Evolutionary conservation across 1,140 invertebrate genomes (phyloP).

Genomic region (Sminthurides bifidus): DNA sequence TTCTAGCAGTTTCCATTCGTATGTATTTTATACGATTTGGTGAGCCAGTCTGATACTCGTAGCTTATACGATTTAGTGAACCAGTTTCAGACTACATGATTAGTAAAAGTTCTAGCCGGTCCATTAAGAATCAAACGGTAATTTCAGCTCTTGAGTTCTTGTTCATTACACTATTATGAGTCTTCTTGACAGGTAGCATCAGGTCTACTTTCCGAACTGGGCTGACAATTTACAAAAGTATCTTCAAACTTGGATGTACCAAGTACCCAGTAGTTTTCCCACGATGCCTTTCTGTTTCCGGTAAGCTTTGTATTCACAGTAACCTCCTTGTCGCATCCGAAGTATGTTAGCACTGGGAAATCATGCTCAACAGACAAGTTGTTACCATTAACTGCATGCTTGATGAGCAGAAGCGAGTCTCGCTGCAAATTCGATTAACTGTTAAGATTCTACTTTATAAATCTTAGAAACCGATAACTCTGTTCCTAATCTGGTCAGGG

Average conservation of each 20-base stretch:
- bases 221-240: no score
- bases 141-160: no score
- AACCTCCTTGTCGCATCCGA: constrained; percentile 26
- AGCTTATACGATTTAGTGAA: neutral
- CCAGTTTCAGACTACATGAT: neutral
- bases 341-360: constrained; percentile 17
- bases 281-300: constrained; percentile 7
- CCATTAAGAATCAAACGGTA: no score
- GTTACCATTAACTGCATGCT: constrained; percentile 24
- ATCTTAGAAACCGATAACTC: neutral
- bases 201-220: constrained; percentile 19
- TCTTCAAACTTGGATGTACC: constrained; percentile 22
- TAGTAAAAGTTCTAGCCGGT: neutral
- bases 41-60: neutral
- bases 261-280: constrained; percentile 26
- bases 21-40: neutral
- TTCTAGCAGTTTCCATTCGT: neutral
- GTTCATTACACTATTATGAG: no score
- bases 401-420: constrained; percentile 18
- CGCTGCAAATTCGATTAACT: neutral
- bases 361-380: constrained; percentile 20
- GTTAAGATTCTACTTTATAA: neutral
- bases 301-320: constrained; percentile 23
- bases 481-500: neutral
- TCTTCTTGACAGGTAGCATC: constrained; percentile 6